Conservation (phyloP, 2,113 vertebrate genomes). For the Indri indri region DNA sequence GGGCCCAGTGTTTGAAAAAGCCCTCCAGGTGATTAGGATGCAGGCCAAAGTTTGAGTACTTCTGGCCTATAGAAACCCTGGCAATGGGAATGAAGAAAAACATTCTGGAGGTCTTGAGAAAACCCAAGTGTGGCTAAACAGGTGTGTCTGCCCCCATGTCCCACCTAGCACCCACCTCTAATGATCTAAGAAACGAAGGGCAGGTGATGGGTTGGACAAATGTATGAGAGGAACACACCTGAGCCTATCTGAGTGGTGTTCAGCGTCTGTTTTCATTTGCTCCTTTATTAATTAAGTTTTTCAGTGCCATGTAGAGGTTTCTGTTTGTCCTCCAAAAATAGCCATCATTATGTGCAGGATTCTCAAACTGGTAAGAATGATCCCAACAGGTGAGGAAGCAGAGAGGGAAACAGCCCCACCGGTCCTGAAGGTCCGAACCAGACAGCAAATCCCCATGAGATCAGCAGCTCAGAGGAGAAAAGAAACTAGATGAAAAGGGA, state of each 20-base stretch:
- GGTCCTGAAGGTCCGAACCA: background rate
- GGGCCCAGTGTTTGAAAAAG: background rate
- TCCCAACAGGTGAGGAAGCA: background rate
- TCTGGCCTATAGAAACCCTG: background rate
- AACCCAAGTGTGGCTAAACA: background rate
- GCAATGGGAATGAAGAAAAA: background rate
- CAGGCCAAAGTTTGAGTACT: background rate
- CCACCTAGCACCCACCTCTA: too few relatives aligned
- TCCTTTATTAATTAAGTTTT: background rate
- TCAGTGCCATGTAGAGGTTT: background rate
- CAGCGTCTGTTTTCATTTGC: background rate
- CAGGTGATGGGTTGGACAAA: background rate
- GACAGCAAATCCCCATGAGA: background rate
- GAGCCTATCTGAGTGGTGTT: background rate
- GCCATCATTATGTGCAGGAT: background rate
- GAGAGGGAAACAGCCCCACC: background rate
- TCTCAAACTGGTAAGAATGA: background rate
- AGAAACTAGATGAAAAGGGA: background rate
- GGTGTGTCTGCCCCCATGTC: background rate
- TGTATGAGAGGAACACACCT: background rate
- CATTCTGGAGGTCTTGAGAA: background rate
- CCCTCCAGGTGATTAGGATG: background rate
- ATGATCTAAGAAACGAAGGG: background rate
- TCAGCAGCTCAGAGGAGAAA: background rate
- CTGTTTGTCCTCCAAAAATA: slow-evolving; percentile 16